phyloP scores from a whole-genome alignment of 2,888 invertebrate genomes.

The Rhingia campestris region DNA sequence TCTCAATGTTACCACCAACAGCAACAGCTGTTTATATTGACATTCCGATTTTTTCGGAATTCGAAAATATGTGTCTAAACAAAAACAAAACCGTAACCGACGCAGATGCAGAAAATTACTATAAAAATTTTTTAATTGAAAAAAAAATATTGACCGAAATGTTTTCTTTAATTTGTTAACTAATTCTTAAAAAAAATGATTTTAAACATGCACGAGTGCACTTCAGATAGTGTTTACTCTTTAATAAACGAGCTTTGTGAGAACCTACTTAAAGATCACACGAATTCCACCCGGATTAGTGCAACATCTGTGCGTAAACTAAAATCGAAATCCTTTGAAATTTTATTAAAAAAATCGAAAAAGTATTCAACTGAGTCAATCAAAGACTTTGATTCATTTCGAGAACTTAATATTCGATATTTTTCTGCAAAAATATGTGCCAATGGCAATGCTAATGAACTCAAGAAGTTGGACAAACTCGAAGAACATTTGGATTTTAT shows the following conservation, averaged over 20 bases:
- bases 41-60: constrained; percentile 35
- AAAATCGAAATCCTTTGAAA: constrained; percentile 76
- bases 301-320: constrained; percentile 76
- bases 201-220: constrained; percentile 73
- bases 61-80: constrained; percentile 25
- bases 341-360: constrained; percentile 77
- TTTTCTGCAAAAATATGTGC: constrained; percentile 77
- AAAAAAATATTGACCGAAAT: neutral
- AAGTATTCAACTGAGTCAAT: constrained; percentile 62
- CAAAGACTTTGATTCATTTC: constrained; percentile 76
- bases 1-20: neutral
- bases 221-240: constrained; percentile 77
- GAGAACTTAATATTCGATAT: constrained; percentile 76
- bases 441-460: constrained; percentile 70
- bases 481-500: constrained; percentile 75
- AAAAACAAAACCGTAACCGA: constrained; percentile 43
- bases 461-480: constrained; percentile 75
- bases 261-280: constrained; percentile 67
- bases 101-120: constrained; percentile 30
- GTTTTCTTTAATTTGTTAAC: neutral
- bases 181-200: neutral
- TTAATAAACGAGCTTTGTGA: constrained; percentile 77
- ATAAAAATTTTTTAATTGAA: neutral
- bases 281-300: constrained; percentile 43
- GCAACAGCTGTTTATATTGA: constrained; percentile 31